Base-by-base conservation (phyloP, 2,797 vertebrate species). In the Poeciliopsis turneri region DNA sequence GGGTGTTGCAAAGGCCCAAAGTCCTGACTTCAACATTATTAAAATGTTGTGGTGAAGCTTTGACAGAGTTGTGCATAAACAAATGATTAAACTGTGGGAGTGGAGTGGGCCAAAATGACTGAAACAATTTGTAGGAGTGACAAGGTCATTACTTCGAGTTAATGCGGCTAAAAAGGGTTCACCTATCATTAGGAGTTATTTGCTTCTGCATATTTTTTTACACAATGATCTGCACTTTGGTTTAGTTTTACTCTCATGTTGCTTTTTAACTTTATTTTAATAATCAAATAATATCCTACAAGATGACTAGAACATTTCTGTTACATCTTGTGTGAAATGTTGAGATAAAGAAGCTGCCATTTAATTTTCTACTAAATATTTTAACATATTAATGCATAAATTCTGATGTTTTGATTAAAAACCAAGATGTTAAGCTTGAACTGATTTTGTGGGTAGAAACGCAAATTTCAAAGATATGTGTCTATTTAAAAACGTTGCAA, bases 61-160 rank as follows among this genome's bases (percentile, higher is more conserved):
- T 30, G n/a, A 59, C n/a, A 59, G 12, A n/a, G 55, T n/a, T 59
- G n/a, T 59, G 55, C 20, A 74, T 64, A 30, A 75, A 72, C 82
- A 84, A 78, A 69, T 72, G 66, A 25, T 73, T 39, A 36, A 68
- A 68, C 64, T 68, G 64, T 68, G 64, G 36, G 18, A 68, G 36
- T 68, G 64, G 64, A 68, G 36, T 41, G 18, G 64, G 33, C 64
- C 64, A 39, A 61, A 33, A 61, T 61, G 30, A 66, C 61, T 20
- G 16, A 39, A 36, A 20, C 33, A 11, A 39, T 68, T 68, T 41
- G 20, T 25, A 68, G 20, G 20, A 68, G 64, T 39, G 18, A 66
- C 36, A 66, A 39, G 61, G 33, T 41, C 64, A 68, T 41, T 68
- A 68, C 7, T 39, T 68, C 10, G 18, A 68, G 64, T 68, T 68